Evolutionary conservation across 1,140 invertebrate genomes (phyloP).

Genomic region (Chlorops oryzae): DNA sequence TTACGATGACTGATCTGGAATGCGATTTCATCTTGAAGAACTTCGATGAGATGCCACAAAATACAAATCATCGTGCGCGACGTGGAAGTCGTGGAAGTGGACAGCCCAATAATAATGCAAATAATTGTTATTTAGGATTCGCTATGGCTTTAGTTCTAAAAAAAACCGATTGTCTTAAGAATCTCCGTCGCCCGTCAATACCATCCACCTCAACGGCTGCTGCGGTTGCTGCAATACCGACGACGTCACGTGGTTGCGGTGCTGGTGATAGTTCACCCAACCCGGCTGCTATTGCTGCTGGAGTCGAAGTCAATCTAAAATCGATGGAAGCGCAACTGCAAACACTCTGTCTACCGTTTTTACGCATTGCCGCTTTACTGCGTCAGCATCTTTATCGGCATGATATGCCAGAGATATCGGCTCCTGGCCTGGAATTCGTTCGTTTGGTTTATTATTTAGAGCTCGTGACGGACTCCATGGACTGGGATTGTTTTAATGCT

Average conservation of each 20-base stretch:
- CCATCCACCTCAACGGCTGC: constrained; percentile 14
- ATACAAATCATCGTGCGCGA: background rate
- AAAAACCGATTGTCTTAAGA: constrained; percentile 32
- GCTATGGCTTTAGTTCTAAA: constrained; percentile 42
- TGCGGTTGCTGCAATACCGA: constrained; percentile 15
- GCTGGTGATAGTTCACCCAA: background rate
- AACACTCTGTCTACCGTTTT: constrained; percentile 72
- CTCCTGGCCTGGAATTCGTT: constrained; percentile 62
- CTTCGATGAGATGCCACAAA: constrained; percentile 7
- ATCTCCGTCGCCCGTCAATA: constrained; percentile 46
- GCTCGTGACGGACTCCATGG: constrained; percentile 62
- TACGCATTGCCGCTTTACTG: constrained; percentile 75
- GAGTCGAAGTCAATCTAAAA: constrained; percentile 41
- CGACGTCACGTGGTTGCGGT: background rate
- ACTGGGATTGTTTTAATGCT: constrained; percentile 60
- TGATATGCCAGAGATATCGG: constrained; percentile 63
- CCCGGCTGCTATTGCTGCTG: background rate
- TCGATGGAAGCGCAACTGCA: constrained; percentile 60
- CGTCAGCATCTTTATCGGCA: constrained; percentile 80
- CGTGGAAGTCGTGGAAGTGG: background rate
- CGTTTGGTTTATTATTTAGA: constrained; percentile 69
- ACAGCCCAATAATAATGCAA: constrained; percentile 10
- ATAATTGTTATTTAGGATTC: constrained; percentile 29
- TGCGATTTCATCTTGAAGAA: constrained; percentile 42
- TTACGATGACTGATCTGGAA: constrained; percentile 52